A percentile compares a stretch with the other conserved stretches of the same genome.
Conservation (phyloP, 1,140 invertebrate species). For the Littorina saxatilis region DNA sequence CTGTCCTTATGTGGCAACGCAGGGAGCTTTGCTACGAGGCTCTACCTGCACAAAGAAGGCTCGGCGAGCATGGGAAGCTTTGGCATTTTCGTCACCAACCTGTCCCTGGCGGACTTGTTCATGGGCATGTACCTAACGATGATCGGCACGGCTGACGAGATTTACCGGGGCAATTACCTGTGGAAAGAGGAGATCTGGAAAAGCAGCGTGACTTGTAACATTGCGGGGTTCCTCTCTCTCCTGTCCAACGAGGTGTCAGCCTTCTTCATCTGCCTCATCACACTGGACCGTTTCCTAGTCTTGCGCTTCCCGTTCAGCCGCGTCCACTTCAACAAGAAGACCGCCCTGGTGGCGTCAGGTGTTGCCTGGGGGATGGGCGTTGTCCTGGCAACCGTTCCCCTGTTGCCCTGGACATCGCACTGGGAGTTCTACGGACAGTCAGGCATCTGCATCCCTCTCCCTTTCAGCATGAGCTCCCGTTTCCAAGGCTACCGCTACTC, state of each 20-base stretch:
- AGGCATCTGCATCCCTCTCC: slow-evolving; percentile 51
- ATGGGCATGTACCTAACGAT: slow-evolving; percentile 41
- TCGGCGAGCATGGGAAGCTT: slow-evolving; percentile 10
- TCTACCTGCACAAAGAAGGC: neutral
- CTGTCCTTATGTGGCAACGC: slow-evolving; percentile 52
- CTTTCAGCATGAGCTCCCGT: slow-evolving; percentile 34
- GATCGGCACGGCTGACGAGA: slow-evolving; percentile 37
- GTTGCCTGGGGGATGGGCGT: slow-evolving; percentile 23
- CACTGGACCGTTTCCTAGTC: slow-evolving; percentile 43
- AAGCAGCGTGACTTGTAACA: slow-evolving; percentile 20
- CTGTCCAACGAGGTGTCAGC: slow-evolving; percentile 45
- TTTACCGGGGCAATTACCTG: slow-evolving; percentile 54
- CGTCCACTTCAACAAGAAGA: neutral
- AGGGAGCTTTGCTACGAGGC: slow-evolving; percentile 36
- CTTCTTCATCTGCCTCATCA: slow-evolving; percentile 49
- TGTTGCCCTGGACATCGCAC: slow-evolving; percentile 19
- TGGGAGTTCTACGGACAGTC: slow-evolving; percentile 55
- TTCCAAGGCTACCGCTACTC: slow-evolving; percentile 46
- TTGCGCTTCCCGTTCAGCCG: slow-evolving; percentile 12
- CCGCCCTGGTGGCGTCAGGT: slow-evolving; percentile 12
- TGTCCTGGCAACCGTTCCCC: slow-evolving; percentile 21
- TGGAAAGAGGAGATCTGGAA: slow-evolving; percentile 34
- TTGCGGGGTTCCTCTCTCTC: slow-evolving; percentile 39
- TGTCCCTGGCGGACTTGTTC: slow-evolving; percentile 37
- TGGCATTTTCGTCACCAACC: slow-evolving; percentile 55